phyloP scores from a whole-genome alignment of 2,797 vertebrate genomes.

The Gallinago solitaria region DNA sequence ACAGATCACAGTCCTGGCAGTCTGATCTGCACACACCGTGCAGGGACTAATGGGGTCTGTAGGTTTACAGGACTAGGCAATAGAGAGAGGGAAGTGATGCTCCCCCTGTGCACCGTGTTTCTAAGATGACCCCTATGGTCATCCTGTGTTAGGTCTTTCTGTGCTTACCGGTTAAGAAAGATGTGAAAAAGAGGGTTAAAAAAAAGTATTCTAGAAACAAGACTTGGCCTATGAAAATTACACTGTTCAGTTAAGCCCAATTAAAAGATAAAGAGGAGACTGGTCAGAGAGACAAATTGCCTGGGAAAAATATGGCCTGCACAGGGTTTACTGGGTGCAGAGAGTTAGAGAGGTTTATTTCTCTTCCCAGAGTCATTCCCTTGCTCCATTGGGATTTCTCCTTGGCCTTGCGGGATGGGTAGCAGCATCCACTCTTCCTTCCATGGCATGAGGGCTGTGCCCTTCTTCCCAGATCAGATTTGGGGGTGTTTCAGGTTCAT shows the following conservation, averaged over 20 bases:
- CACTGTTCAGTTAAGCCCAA: neutral
- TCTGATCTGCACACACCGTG: neutral
- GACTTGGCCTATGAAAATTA: neutral
- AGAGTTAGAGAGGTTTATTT: neutral
- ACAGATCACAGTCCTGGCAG: accelerated
- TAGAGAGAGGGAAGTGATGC: neutral
- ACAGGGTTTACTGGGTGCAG: neutral
- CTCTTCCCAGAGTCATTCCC: neutral
- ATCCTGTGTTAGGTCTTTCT: neutral
- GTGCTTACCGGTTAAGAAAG: neutral
- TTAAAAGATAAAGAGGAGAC: neutral
- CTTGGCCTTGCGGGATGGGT: neutral
- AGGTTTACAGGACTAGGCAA: neutral
- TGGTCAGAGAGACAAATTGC: neutral
- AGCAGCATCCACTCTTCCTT: neutral
- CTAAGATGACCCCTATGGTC: neutral
- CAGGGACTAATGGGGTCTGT: neutral
- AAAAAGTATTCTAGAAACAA: neutral
- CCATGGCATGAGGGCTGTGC: neutral
- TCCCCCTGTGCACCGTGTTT: neutral
- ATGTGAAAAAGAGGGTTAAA: neutral
- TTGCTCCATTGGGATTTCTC: neutral
- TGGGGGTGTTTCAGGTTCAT: neutral
- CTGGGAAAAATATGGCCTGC: neutral
- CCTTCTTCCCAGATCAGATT: neutral